Evolutionary conservation across 2,113 vertebrate genomes (phyloP).

Genomic region (Cyanistes caeruleus): DNA sequence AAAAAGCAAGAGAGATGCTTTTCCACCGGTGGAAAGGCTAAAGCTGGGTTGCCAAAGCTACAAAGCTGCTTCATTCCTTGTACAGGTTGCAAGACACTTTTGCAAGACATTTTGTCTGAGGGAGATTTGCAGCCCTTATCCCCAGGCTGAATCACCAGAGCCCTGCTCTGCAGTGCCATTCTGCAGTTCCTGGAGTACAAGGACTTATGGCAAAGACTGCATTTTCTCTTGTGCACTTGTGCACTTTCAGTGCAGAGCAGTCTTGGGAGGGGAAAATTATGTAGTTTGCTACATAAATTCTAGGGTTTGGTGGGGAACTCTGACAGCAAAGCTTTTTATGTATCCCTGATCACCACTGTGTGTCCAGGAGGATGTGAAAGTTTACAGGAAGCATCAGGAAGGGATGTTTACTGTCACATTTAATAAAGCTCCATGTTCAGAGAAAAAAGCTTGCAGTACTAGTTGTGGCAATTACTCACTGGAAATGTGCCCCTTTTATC

Average conservation of each 20-base stretch:
- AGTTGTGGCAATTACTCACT: neutral
- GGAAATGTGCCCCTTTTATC: neutral
- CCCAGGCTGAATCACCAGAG: neutral
- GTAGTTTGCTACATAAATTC: neutral
- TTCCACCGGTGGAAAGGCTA: neutral
- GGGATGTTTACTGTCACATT: neutral
- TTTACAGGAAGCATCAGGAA: neutral
- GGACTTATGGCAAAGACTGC: neutral
- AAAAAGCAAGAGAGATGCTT: neutral
- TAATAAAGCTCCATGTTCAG: neutral
- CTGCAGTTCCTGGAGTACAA: neutral
- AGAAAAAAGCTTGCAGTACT: neutral
- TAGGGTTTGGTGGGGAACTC: neutral
- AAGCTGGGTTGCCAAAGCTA: neutral
- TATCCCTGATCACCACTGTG: neutral
- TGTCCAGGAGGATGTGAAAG: neutral
- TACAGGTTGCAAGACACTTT: neutral
- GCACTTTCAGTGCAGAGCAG: neutral
- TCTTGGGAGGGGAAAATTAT: neutral
- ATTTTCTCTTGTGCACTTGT: neutral
- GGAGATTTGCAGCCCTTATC: neutral
- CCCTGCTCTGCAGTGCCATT: neutral
- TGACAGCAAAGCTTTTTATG: neutral
- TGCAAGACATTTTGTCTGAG: neutral
- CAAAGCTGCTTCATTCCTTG: neutral